Evolutionary conservation across 1,140 invertebrate species (phyloP), one percentile per base, ranked within the genome.

Genomic region (Muscidifurax raptorellus): DNA sequence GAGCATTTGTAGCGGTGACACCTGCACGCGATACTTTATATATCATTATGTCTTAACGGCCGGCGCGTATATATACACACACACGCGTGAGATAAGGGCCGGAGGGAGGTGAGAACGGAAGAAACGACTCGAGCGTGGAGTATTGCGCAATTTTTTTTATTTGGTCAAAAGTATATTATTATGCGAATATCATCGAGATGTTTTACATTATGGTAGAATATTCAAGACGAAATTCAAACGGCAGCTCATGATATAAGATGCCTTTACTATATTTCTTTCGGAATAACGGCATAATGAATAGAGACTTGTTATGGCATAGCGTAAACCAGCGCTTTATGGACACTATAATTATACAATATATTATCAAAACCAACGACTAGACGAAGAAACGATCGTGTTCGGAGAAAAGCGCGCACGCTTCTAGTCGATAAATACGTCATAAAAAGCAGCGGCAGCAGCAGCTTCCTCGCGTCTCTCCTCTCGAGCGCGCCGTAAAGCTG

Each of bases 1-100:
- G 83, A 84, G 78, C 82, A 79, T 87, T 91, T 91, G 89, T 91
- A 88, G 81, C 75, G 12, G 87, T 86, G 88, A 90, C 89, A 90
- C 90, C 90, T 91, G 90, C 89, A 86, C 86, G 87, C 88, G 90
- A 88, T 87, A 86, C 86, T 87, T 87, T 88, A 87, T 88, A 89
- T 89, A 89, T 90, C 89, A 90, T 88, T 72, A 80, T 69, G 76
- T 83, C 81, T 88, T 71, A 78, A 67, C 80, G 44, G 71, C 22
- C 52, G 47, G 44, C 22, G 47, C 80, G 47, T 36, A 72, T 71
- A 72, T 27, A n/a, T n/a, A n/a, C n/a, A n/a, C n/a, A n/a, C n/a
- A n/a, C n/a, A 18, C 75, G 22, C 44, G 30, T 9, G 40, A 72
- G 71, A 82, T 82, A 77, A 77, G 75, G 44, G 25, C 40, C 6